These are phyloP conservation scores for Marronus borbonicus DNA, from an alignment of 2,888 invertebrate species.

Conservation along the genomic window DNA sequence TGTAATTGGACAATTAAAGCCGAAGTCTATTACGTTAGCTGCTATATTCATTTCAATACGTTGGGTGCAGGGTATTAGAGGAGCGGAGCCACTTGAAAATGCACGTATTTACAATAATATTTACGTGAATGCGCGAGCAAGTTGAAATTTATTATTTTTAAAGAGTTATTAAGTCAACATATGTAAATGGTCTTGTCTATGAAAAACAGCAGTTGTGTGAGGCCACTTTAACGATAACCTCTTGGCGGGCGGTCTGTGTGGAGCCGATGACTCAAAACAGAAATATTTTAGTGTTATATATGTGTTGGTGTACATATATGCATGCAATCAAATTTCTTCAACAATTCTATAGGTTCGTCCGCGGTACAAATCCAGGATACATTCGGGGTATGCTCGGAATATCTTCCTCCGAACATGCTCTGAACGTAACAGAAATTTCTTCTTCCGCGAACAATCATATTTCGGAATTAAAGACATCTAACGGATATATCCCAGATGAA, in stretches of 20 bases:
- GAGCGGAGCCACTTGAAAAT: slow-evolving; percentile 11
- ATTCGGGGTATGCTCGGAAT: too few species aligned
- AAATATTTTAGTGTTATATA: slow-evolving; percentile 34
- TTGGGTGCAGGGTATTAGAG: background rate
- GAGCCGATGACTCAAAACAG: slow-evolving; percentile 46
- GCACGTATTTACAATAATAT: slow-evolving; percentile 21
- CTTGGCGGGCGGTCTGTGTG: slow-evolving; percentile 40
- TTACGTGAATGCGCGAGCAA: slow-evolving; percentile 15
- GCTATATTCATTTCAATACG: background rate
- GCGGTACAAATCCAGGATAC: too few species aligned
- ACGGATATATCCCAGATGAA: too few species aligned
- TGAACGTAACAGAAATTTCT: too few species aligned
- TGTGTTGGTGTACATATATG: background rate
- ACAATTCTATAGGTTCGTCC: too few species aligned
- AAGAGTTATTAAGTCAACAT: slow-evolving; percentile 37
- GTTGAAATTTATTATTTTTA: slow-evolving; percentile 38
- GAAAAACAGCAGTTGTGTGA: slow-evolving; percentile 35
- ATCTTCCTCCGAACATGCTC: too few species aligned
- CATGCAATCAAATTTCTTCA: background rate
- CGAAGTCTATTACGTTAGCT: background rate
- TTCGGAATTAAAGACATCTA: too few species aligned
- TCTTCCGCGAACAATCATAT: too few species aligned
- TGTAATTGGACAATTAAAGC: background rate
- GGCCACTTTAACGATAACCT: slow-evolving; percentile 47
- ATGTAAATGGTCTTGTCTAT: slow-evolving; percentile 40